Evolutionary conservation across 2,113 vertebrate species (phyloP), one percentile per base, ranked within the genome.

Genomic region (Eidolon helvum): DNA sequence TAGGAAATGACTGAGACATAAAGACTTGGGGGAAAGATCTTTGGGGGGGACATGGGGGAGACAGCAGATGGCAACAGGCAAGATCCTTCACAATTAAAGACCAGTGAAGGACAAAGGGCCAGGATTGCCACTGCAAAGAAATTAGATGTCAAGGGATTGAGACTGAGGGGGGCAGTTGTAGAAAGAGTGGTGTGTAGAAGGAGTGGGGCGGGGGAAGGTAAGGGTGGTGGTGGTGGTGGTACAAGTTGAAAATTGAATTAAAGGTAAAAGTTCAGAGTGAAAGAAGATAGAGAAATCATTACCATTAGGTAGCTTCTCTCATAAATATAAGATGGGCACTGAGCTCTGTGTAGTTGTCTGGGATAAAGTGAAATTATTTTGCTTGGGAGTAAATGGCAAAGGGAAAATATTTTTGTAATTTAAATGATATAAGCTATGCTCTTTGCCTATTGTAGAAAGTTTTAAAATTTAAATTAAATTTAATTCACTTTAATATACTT

Each of bases 401-500:
- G 22, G 14, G 11, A 75, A 57, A 35, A 69, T n/a, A 77, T 69
- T 50, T 87, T 91, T 71, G 2, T 53, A 79, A 89, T 28, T 82
- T 91, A 65, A 48, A 79, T 45, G 24, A 2, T 10, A 1, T 9
- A 21, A 74, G 21, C 10, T 28, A 74, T 28, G 5, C 16, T 78
- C 50, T 84, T 66, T 68, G 69, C n/a, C n/a, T 87, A 14, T 77
- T 93, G 9, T 71, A 87, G 53, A 65, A 66, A 43, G 57, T n/a
- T 72, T 59, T 77, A 59, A 33, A 43, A 84, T 22, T 71, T 63
- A 65, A 84, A 65, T 87, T 53, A 38, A 65, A 45, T 69, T 80
- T 61, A 94, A 45, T 85, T 93, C 40, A 74, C 35, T 91, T 93
- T 59, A 92, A 90, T 71, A 65, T 35, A 80, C 12, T 38, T 69